Percentiles rank a stretch among this genome's conserved stretches.
These are phyloP conservation scores for Acridotheres tristis DNA, from an alignment of 2,797 vertebrate species.

Conservation along the genomic window DNA sequence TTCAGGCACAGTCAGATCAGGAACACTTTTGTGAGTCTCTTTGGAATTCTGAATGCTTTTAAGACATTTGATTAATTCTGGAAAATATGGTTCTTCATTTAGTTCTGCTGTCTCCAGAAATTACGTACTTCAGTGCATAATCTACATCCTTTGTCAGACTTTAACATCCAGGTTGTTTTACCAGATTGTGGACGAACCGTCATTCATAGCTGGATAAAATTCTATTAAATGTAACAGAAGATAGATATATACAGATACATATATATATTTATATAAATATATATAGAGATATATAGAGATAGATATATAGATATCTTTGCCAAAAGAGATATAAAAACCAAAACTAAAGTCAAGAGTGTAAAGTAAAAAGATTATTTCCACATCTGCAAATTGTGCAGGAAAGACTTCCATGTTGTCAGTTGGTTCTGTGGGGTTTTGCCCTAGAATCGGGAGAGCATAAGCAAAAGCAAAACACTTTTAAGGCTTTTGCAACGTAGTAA, in stretches of 20 bases:
- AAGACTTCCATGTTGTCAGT: neutral
- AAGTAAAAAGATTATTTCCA: neutral
- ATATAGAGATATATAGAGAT: neutral
- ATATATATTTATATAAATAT: too few species aligned
- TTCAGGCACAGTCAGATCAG: neutral
- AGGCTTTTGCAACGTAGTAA: neutral
- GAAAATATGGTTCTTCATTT: neutral
- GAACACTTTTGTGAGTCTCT: neutral
- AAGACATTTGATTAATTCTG: neutral
- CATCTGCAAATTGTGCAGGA: neutral
- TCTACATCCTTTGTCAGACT: neutral
- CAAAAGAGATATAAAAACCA: neutral
- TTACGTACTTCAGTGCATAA: neutral
- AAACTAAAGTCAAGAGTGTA: neutral
- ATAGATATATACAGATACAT: neutral
- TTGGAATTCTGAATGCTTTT: neutral
- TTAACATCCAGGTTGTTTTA: neutral
- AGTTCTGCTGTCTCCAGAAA: neutral
- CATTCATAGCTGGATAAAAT: neutral
- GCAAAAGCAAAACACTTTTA: neutral
- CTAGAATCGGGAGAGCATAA: neutral
- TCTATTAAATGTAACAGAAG: neutral
- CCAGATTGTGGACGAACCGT: neutral
- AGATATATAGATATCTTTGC: neutral
- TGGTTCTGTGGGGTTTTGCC: neutral